Percentiles rank a stretch among this genome's conserved stretches.
These are phyloP conservation scores for Drosophila prosaltans DNA, from an alignment of 1,140 invertebrate genomes.

Conservation along the genomic window DNA sequence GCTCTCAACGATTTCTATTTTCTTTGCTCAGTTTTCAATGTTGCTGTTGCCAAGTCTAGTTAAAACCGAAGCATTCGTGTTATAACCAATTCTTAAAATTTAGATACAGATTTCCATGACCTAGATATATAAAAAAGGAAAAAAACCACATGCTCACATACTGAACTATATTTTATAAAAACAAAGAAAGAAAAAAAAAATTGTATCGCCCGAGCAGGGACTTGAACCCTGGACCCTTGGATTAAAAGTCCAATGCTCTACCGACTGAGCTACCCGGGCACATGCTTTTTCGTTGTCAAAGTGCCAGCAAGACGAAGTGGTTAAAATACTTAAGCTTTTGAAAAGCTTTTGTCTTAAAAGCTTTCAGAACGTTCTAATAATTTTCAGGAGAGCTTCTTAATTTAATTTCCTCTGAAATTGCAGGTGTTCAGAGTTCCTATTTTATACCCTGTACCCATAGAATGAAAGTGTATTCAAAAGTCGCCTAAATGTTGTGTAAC, in stretches of 20 bases:
- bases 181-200: conserved; percentile 5
- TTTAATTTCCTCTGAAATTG: too few species aligned
- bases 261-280: conserved; percentile 90
- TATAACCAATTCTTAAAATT: neutral
- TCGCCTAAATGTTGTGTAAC: too few species aligned
- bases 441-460: too few species aligned
- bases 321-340: neutral
- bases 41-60: conserved; percentile 15
- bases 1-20: conserved; percentile 62
- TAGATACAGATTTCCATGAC: conserved; percentile 1
- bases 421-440: too few species aligned
- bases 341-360: neutral
- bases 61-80: conserved; percentile 15
- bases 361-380: neutral
- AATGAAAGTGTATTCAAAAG: too few species aligned
- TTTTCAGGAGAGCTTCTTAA: too few species aligned
- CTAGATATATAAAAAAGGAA: neutral
- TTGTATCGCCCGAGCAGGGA: conserved; percentile 88
- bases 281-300: neutral
- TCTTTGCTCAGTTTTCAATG: neutral
- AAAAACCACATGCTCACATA: neutral
- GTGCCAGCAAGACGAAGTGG: neutral
- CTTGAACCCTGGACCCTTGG: conserved; percentile 91
- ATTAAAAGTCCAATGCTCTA: conserved; percentile 92
- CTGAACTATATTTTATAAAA: neutral